phyloP scores from a whole-genome alignment of 2,797 vertebrate genomes.

The Astyanax mexicanus region DNA sequence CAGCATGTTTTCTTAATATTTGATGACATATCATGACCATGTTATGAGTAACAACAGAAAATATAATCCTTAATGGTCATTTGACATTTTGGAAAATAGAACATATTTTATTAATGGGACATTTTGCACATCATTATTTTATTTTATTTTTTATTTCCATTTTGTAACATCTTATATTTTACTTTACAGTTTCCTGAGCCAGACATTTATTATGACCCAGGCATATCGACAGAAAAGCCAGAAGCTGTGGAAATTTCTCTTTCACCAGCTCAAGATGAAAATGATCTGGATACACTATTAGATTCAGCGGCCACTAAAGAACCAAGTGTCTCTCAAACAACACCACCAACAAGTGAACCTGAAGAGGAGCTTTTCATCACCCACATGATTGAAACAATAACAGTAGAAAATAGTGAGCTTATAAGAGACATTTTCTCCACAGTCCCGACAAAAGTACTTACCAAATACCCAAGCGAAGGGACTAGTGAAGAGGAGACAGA shows the following conservation, averaged over 20 bases:
- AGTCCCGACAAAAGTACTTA: conserved; percentile 37
- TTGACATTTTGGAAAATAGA: no score
- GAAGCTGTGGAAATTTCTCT: conserved; percentile 47
- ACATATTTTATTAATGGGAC: no score
- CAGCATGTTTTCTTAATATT: no score
- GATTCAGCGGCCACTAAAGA: conserved; percentile 57
- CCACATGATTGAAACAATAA: conserved; percentile 72
- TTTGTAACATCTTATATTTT: conserved; percentile 18
- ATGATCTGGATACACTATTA: conserved; percentile 65
- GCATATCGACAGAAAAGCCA: conserved; percentile 55
- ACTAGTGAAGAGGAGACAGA: conserved; percentile 8
- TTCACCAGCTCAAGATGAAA: conserved; percentile 67
- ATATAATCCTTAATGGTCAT: no score
- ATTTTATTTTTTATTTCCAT: no score
- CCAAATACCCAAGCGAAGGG: conserved; percentile 25
- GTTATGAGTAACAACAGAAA: no score
- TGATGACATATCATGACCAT: no score
- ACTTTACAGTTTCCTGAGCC: conserved; percentile 65
- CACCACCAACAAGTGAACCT: conserved; percentile 51
- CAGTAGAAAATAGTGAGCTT: conserved; percentile 69
- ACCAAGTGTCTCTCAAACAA: conserved; percentile 6
- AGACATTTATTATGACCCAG: conserved; percentile 70
- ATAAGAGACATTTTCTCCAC: conserved; percentile 65
- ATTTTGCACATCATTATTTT: no score
- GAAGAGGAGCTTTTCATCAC: conserved; percentile 66